phyloP scores from a whole-genome alignment of 2,888 invertebrate genomes.

The Drosophila melanosoma region DNA sequence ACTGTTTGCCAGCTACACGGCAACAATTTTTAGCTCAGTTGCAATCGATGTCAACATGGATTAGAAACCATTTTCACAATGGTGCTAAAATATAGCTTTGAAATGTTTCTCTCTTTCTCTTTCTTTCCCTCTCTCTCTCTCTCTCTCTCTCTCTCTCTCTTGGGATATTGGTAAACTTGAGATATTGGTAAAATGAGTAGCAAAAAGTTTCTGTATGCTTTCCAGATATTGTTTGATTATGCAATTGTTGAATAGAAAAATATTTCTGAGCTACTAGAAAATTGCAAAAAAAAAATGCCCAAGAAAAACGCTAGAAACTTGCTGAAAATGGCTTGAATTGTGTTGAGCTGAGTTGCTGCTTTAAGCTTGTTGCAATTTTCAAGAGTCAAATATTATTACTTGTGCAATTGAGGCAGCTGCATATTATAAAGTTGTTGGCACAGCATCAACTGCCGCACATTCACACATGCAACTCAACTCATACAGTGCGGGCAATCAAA shows the following conservation, averaged over 20 bases:
- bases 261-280: neutral
- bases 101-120: neutral
- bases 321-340: neutral
- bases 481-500: neutral
- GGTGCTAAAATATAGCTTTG: neutral
- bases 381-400: constrained; percentile 1
- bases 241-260: neutral
- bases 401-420: constrained; percentile 17
- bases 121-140: neutral
- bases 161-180: neutral
- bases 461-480: neutral
- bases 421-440: constrained; percentile 32
- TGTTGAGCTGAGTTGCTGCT: neutral
- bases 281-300: neutral
- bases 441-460: constrained; percentile 11
- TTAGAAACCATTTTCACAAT: constrained; percentile 32
- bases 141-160: neutral
- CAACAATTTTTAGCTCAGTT: constrained; percentile 18
- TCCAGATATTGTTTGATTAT: neutral
- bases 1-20: constrained; percentile 21
- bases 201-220: neutral
- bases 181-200: neutral
- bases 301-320: neutral
- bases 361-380: neutral
- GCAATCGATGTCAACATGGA: constrained; percentile 20